phyloP scores from a whole-genome alignment of 2,113 vertebrate genomes.

The Camarhynchus parvulus region DNA sequence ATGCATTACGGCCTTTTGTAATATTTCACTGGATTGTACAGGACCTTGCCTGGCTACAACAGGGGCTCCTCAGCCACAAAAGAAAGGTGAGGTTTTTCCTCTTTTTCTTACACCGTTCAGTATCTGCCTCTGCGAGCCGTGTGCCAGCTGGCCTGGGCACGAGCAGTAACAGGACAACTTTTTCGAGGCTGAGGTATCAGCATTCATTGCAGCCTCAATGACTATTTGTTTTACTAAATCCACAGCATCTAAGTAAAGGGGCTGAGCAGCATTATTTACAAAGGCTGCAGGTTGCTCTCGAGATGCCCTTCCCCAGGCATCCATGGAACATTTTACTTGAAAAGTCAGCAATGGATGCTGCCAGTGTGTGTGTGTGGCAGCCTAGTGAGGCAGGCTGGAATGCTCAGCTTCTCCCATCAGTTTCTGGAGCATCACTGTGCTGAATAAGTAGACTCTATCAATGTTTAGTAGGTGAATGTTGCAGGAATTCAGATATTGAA shows the following conservation, averaged over 20 bases:
- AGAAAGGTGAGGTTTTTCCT: conserved; percentile 12
- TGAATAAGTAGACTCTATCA: not conserved
- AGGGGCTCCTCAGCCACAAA: not conserved
- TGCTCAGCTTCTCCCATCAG: not conserved
- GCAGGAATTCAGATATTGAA: not conserved
- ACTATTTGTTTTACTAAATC: not conserved
- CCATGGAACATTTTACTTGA: not conserved
- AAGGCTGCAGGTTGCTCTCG: not conserved
- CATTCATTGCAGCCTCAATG: not conserved
- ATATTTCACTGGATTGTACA: not conserved
- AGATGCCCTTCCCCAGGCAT: not conserved
- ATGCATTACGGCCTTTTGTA: not conserved
- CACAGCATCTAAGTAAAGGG: not conserved
- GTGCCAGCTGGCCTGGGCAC: not conserved
- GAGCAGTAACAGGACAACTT: conserved; percentile 22
- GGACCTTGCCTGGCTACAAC: not conserved
- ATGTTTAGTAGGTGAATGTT: not conserved
- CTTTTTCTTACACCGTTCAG: not conserved
- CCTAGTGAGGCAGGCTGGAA: not conserved
- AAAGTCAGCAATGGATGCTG: not conserved
- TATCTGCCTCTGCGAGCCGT: not conserved
- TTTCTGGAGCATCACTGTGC: not conserved
- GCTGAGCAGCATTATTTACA: not conserved
- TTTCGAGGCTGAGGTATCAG: not conserved
- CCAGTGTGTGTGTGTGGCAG: not conserved